Base-by-base conservation (phyloP, 2,888 invertebrate genomes). In the Chaetoderma sp. region DNA sequence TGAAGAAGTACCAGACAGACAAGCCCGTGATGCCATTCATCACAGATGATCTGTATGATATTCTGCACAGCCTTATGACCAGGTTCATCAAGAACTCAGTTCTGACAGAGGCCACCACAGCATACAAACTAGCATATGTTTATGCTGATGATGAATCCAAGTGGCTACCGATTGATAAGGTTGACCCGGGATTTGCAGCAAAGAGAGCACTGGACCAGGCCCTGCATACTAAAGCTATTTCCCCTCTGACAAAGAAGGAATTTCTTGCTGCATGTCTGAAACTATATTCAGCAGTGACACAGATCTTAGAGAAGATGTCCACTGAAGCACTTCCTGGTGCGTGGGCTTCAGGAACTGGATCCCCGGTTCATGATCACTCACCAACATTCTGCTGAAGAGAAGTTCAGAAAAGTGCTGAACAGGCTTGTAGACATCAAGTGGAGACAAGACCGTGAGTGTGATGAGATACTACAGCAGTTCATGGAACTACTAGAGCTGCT, bases 271-370 rank as follows among this genome's bases (percentile, higher is more conserved):
- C n/a, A n/a, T n/a, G n/a, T n/a, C n/a, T n/a, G n/a, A n/a, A n/a
- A n/a, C n/a, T n/a, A n/a, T n/a, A n/a, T n/a, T n/a, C n/a, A n/a
- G n/a, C n/a, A n/a, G n/a, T n/a, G n/a, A n/a, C n/a, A n/a, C n/a
- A n/a, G n/a, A n/a, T n/a, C n/a, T n/a, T n/a, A n/a, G n/a, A n/a
- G 52, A 21, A 67, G 64, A 42, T 57, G 56, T 33, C 64, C 66
- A 6, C 4, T 62, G 5, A 44, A 32, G 25, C 65, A 62, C 32
- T 10, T 44, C 18, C 45, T 68, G 2, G 61, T 54, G 5, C 52
- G 65, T 58, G 55, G 13, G 25, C 23, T 47, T 33, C 36, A 30
- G 56, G 58, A 28, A 52, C 60, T 44, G 8, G 47, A 21, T n/a
- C 28, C 27, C 23, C 47, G n/a, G 50, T 10, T n/a, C 55, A 27